These are phyloP conservation scores for Sebastes kiyomatsui DNA, from an alignment of 2,797 vertebrate genomes.

Conservation along the genomic window DNA sequence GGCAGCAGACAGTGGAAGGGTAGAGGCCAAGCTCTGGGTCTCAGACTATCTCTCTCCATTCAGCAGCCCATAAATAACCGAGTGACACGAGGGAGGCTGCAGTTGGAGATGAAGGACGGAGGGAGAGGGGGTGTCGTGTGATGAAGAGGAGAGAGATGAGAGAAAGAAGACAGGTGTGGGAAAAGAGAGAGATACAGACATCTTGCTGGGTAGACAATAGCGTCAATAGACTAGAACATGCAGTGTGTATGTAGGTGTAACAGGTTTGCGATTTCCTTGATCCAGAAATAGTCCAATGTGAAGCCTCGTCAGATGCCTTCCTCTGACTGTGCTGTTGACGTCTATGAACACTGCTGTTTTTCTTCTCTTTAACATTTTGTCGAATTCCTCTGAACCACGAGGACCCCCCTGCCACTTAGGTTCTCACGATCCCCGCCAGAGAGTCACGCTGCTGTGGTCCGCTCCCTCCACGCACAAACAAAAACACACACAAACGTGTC, in stretches of 20 bases:
- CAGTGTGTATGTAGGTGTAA: too few species aligned
- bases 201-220: neutral
- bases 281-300: neutral
- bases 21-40: slow-evolving; percentile 51
- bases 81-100: slow-evolving; percentile 16
- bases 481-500: slow-evolving; percentile 47
- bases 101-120: slow-evolving; percentile 1
- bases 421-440: slow-evolving; percentile 69
- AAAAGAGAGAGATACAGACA: neutral
- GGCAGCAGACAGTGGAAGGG: slow-evolving; percentile 47
- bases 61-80: slow-evolving; percentile 53
- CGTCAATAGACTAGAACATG: too few species aligned
- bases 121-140: neutral
- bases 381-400: slow-evolving; percentile 29
- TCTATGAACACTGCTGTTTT: slow-evolving; percentile 2
- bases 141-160: too few species aligned
- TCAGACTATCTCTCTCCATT: slow-evolving; percentile 52
- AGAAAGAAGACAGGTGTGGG: too few species aligned
- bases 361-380: slow-evolving; percentile 21
- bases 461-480: slow-evolving; percentile 43
- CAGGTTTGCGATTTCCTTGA: too few species aligned
- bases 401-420: slow-evolving; percentile 47
- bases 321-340: neutral
- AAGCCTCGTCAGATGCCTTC: neutral
- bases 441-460: slow-evolving; percentile 20